These are phyloP conservation scores for Microtus californicus DNA, from an alignment of 2,797 vertebrate genomes.

Conservation along the genomic window DNA sequence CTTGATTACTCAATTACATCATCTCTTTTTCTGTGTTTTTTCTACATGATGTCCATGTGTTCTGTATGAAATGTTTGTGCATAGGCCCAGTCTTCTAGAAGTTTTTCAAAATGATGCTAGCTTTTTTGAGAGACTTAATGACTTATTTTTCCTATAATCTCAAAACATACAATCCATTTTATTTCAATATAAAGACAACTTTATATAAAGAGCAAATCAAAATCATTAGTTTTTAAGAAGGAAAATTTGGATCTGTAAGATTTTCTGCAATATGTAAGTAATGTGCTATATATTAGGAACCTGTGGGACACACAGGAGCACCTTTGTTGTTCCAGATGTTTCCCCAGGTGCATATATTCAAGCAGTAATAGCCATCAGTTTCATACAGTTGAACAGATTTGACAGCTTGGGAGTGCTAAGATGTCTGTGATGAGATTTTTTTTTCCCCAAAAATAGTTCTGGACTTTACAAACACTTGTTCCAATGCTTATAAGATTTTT, in stretches of 20 bases:
- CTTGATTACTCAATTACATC: slow-evolving; percentile 29
- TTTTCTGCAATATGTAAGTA: not conserved
- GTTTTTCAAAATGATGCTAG: slow-evolving; percentile 45
- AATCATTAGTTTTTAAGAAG: slow-evolving; percentile 61
- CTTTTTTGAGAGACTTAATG: slow-evolving; percentile 27
- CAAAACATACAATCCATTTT: slow-evolving; percentile 31
- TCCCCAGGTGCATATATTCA: slow-evolving; percentile 36
- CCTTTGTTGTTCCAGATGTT: not conserved
- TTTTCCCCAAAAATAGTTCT: not conserved
- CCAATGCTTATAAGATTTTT: slow-evolving; percentile 40
- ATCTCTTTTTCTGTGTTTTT: not conserved
- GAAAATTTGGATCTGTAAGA: slow-evolving; percentile 24
- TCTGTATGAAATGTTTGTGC: slow-evolving; percentile 62
- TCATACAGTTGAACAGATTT: slow-evolving; percentile 1
- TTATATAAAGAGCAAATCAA: slow-evolving; percentile 25
- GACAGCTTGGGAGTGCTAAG: slow-evolving; percentile 33
- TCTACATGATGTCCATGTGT: slow-evolving; percentile 38
- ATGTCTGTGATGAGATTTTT: not conserved
- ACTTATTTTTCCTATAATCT: slow-evolving; percentile 64
- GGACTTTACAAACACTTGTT: slow-evolving; percentile 47
- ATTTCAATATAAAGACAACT: slow-evolving; percentile 46
- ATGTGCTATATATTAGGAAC: not conserved
- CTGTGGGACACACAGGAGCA: slow-evolving; percentile 8
- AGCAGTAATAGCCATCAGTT: slow-evolving; percentile 41
- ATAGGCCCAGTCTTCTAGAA: not conserved